Evolutionary conservation across 2,113 vertebrate species (phyloP).

Genomic region (Centropus unirufus): DNA sequence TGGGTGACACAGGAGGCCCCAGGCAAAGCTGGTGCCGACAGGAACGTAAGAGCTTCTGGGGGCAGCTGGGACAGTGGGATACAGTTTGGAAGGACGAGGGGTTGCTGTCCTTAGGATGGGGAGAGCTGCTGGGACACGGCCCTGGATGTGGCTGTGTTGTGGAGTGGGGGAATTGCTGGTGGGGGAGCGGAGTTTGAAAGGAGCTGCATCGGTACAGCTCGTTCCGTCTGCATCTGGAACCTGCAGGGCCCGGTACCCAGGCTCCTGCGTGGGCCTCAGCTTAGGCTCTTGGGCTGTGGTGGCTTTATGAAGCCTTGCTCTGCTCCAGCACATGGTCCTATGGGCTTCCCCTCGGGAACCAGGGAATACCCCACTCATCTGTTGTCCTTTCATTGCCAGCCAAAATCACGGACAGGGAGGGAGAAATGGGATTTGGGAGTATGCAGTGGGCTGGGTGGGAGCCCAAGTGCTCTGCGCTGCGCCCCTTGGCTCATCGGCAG

Average conservation of each 20-base stretch:
- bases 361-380: not conserved
- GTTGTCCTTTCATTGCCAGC: not conserved
- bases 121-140: not conserved
- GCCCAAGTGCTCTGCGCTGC: not conserved
- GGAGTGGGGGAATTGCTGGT: not conserved
- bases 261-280: not conserved
- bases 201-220: not conserved
- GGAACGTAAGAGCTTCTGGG: not conserved
- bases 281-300: not conserved
- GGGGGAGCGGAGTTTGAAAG: not conserved
- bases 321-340: not conserved
- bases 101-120: not conserved
- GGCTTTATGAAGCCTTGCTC: not conserved
- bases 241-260: accelerated
- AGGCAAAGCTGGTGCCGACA: not conserved
- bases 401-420: not conserved
- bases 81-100: not conserved
- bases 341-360: not conserved
- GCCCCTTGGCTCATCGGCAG: not conserved
- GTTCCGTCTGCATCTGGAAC: not conserved
- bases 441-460: not conserved
- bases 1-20: conserved; percentile 35
- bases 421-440: not conserved
- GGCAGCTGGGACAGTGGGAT: not conserved
- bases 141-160: not conserved